Percentiles rank a stretch among this genome's conserved stretches.
Evolutionary conservation across 2,113 vertebrate species (phyloP).

Genomic region (Platichthys flesus): DNA sequence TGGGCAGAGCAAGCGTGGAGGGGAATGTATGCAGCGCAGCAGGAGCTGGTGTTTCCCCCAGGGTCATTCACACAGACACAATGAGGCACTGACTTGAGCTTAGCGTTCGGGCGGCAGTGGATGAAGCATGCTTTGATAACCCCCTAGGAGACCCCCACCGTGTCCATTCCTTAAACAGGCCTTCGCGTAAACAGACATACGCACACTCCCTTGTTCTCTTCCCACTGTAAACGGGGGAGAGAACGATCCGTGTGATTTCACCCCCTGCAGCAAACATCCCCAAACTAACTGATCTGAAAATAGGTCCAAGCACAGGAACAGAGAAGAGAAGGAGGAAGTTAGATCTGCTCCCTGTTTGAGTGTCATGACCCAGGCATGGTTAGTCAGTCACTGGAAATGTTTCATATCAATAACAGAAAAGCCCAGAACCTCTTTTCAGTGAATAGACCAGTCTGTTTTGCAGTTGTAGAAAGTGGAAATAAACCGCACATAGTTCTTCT

Average conservation of each 20-base stretch:
- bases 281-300: conserved; percentile 12
- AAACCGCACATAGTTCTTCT: too few species aligned
- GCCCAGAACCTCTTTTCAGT: not conserved
- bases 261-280: not conserved
- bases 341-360: not conserved
- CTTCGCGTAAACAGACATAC: conserved; percentile 20
- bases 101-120: conserved; percentile 39
- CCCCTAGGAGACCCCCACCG: not conserved
- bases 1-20: conserved; percentile 70
- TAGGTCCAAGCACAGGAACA: conserved; percentile 17
- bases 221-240: conserved; percentile 52
- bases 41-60: conserved; percentile 45
- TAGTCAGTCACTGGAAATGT: not conserved
- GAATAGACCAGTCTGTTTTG: too few species aligned
- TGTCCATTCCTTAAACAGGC: conserved; percentile 34
- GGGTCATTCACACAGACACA: conserved; percentile 72
- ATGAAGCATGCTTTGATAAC: conserved; percentile 65
- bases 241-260: conserved; percentile 61
- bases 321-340: not conserved
- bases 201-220: conserved; percentile 17
- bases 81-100: conserved; percentile 67
- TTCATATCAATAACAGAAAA: conserved; percentile 1
- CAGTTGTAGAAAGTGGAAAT: too few species aligned
- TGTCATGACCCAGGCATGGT: conserved; percentile 23
- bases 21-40: conserved; percentile 62